These are phyloP conservation scores for Caranx melampygus DNA, from an alignment of 2,113 vertebrate genomes.

Conservation along the genomic window DNA sequence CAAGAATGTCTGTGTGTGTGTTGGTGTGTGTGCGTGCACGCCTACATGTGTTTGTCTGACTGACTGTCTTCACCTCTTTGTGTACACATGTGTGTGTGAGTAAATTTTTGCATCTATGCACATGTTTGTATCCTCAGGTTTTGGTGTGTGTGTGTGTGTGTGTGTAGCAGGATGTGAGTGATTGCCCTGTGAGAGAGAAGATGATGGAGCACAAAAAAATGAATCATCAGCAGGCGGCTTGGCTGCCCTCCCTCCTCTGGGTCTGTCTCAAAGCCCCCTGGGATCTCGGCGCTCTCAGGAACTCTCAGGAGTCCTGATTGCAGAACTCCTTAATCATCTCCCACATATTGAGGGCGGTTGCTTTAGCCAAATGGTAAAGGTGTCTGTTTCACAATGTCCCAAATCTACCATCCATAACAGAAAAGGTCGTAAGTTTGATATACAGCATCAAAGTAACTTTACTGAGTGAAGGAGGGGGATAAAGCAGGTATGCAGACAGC, in stretches of 20 bases:
- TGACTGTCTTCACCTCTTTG: background rate
- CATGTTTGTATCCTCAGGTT: conserved; percentile 39
- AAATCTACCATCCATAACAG: conserved; percentile 18
- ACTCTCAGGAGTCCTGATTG: conserved; percentile 56
- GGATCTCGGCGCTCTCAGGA: conserved; percentile 54
- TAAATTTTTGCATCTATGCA: conserved; percentile 30
- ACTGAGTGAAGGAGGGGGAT: conserved; percentile 26
- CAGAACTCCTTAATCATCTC: conserved; percentile 70
- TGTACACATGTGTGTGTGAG: background rate
- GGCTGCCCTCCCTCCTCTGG: conserved; percentile 38
- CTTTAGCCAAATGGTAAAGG: conserved; percentile 36
- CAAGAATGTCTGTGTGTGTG: conserved; percentile 43
- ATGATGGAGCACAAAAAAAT: conserved; percentile 65
- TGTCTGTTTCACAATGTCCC: conserved; percentile 38
- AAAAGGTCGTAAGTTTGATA: conserved; percentile 49
- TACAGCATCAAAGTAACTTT: conserved; percentile 23
- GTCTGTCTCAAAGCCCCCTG: conserved; percentile 54
- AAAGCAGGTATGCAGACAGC: conserved; percentile 39
- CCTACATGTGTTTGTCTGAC: too few relatives aligned
- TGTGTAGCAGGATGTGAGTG: conserved; percentile 60
- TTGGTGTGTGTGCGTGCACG: background rate
- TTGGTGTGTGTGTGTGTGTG: conserved; percentile 16
- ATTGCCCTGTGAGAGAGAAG: conserved; percentile 53
- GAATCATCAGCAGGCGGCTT: conserved; percentile 68
- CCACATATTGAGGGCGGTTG: conserved; percentile 35